Conservation (phyloP, 1,140 invertebrate genomes). For the Diorhabda elongata region DNA sequence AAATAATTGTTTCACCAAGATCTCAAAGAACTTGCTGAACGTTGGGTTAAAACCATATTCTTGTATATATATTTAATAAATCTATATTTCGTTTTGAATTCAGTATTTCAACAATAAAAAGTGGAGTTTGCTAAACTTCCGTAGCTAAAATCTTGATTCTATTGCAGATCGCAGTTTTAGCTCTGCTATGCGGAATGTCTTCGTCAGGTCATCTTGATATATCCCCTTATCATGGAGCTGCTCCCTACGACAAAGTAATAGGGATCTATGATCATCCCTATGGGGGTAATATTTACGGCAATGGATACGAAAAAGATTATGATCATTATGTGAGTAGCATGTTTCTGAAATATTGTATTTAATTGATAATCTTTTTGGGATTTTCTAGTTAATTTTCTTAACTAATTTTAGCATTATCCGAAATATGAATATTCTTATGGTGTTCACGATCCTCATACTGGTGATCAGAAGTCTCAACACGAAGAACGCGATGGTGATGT, state of each 20-base stretch:
- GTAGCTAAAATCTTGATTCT: neutral
- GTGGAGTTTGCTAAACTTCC: no score
- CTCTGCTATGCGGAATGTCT: neutral
- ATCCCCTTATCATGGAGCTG: neutral
- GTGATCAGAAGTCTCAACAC: constrained; percentile 56
- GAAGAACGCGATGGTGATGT: constrained; percentile 57
- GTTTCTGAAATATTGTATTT: neutral
- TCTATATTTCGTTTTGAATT: no score
- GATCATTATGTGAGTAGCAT: neutral
- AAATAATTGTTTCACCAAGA: no score
- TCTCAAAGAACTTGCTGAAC: no score
- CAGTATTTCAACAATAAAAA: no score
- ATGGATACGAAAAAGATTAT: neutral
- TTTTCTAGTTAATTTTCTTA: neutral
- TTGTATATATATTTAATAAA: no score
- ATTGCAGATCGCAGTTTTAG: neutral
- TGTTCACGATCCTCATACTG: constrained; percentile 53
- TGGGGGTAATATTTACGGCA: neutral
- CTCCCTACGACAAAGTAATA: neutral
- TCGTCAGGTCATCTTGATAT: neutral
- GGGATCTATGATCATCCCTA: neutral
- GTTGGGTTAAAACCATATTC: no score
- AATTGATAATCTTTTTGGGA: neutral
- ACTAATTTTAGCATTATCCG: constrained; percentile 33
- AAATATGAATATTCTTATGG: constrained; percentile 53